Conservation (phyloP, 2,797 vertebrate genomes). For the Lacerta agilis region DNA sequence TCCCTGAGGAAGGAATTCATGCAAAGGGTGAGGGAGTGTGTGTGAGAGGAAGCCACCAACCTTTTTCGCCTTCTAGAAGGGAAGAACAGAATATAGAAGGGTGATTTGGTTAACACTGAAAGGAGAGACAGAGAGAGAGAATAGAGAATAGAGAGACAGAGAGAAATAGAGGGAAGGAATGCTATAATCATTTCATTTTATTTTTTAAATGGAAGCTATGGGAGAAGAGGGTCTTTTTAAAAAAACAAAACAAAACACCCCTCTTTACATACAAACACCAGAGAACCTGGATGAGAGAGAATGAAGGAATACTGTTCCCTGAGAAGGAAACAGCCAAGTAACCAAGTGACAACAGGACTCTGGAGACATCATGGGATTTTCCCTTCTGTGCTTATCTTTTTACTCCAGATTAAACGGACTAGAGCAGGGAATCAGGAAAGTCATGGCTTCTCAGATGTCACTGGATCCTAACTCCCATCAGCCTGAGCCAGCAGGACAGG, state of each 20-base stretch:
- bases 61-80: slow-evolving; percentile 80
- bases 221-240: too few species aligned
- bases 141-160: slow-evolving; percentile 20
- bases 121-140: neutral
- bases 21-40: slow-evolving; percentile 53
- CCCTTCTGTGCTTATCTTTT: neutral
- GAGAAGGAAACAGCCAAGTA: neutral
- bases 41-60: slow-evolving; percentile 71
- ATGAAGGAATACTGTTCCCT: neutral
- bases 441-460: too few species aligned
- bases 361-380: neutral
- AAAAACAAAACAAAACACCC: neutral
- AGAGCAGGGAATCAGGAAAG: neutral
- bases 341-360: neutral
- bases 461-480: neutral
- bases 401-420: neutral
- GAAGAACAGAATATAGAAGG: neutral
- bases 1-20: slow-evolving; percentile 55
- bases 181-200: neutral
- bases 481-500: neutral
- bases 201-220: neutral
- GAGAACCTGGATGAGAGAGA: neutral
- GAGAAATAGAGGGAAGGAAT: neutral
- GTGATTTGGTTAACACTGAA: neutral
- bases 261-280: neutral